Percentiles rank a stretch among this genome's conserved stretches.
Evolutionary conservation across 1,140 invertebrate genomes (phyloP).

Genomic region (Armadillidium nasatum): DNA sequence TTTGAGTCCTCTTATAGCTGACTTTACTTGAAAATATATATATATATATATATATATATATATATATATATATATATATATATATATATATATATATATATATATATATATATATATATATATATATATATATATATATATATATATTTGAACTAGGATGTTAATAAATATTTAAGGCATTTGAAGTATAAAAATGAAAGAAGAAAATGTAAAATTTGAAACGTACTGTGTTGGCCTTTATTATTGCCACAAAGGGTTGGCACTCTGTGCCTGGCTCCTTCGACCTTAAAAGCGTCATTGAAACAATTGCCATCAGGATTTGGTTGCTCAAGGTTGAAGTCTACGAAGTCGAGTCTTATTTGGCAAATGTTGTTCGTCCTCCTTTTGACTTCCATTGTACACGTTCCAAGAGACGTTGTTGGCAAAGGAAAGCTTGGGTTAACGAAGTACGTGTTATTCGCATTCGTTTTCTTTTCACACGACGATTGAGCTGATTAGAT

Average conservation of each 20-base stretch:
- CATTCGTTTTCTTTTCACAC: background rate
- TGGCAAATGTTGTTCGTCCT: constrained; percentile 12
- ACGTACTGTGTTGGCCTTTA: constrained; percentile 23
- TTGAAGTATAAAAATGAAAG: no score
- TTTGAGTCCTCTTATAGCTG: no score
- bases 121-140: no score
- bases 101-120: no score
- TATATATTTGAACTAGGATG: no score
- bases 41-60: no score
- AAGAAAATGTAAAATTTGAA: no score
- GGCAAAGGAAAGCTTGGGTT: constrained; percentile 12
- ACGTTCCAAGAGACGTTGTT: constrained; percentile 4
- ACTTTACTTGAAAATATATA: no score
- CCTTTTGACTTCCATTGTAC: background rate
- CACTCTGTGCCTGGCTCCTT: background rate
- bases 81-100: no score
- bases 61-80: no score
- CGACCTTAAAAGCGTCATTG: constrained; percentile 10
- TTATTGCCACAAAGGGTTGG: constrained; percentile 18
- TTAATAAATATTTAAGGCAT: no score
- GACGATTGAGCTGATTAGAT: no score
- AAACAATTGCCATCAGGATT: constrained; percentile 8
- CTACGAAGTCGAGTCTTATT: constrained; percentile 20
- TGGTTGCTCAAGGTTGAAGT: constrained; percentile 22
- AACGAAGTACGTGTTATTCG: constrained; percentile 11